Evolutionary conservation across 2,113 vertebrate species (phyloP), one percentile per base, ranked within the genome.

Genomic region (Piaya cayana): DNA sequence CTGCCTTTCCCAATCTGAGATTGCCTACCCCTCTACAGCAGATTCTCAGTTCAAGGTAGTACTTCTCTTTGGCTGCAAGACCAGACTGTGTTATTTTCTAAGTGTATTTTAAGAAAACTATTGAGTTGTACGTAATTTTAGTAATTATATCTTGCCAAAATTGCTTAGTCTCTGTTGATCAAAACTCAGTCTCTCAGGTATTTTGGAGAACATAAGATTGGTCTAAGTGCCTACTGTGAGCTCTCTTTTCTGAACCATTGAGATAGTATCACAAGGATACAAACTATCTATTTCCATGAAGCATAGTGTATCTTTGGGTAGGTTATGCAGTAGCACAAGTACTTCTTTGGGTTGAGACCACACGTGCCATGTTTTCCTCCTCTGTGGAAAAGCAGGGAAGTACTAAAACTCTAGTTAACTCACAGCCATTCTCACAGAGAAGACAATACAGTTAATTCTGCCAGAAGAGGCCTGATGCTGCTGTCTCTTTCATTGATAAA

Each of bases 1-100:
- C 88, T 78, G 47, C 67, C 96, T 76, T 90, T 82, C 43, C 19
- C 75, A 82, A 55, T 91, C 42, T 76, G 42, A 97, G 88, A 96
- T 86, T 67, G 43, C 55, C 75, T 90, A 37, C 43, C 58, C 39
- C 63, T 90, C 88, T 82, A 91, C 4, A 19, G 64, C 53, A 65
- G 39, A 39, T 39, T 39, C 39, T 12, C 59, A 11, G 5, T 15
- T 5, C 37, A 47, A 0, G 0, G 16, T 29, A 26, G 16, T 58
- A 47, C 23, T 68, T 81, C 50, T 17, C 23, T 74, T 14, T 71
- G 36, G 8, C 14, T 82, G 50, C 53, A 72, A n/a, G 20, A 85
- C 15, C 23, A 18, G 16, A 4, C 9, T 52, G 26, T 62, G 25
- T 77, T 69, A 47, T 59, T 82, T 95, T 81, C 42, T 26, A 72